Percentiles rank a stretch among this genome's conserved stretches.
Evolutionary conservation across 2,888 invertebrate species (phyloP).

Genomic region (Lasioglossum zephyrum): DNA sequence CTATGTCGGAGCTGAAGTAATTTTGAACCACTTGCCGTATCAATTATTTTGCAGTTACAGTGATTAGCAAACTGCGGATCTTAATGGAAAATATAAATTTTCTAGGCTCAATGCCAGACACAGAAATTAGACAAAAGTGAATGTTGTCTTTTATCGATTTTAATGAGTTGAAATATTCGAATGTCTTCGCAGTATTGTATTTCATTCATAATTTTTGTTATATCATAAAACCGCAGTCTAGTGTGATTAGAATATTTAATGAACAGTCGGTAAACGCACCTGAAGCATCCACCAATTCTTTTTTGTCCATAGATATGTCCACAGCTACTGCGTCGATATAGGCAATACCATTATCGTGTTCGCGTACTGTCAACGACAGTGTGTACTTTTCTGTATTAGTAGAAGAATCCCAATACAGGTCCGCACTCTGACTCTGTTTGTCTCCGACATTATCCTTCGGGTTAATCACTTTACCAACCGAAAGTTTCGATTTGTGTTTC

Average conservation of each 20-base stretch:
- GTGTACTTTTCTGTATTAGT: neutral
- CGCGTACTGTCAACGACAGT: neutral
- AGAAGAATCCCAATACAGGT: neutral
- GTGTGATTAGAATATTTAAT: neutral
- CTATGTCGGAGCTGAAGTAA: neutral
- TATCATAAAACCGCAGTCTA: neutral
- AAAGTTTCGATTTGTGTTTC: neutral
- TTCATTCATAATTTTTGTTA: neutral
- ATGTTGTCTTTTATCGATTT: too few relatives aligned
- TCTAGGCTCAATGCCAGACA: neutral
- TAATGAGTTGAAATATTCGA: neutral
- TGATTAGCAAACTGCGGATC: neutral
- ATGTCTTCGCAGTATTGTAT: neutral
- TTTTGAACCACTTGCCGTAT: neutral
- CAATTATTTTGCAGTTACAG: neutral
- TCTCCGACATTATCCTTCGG: neutral
- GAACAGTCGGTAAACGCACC: neutral
- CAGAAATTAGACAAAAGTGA: neutral
- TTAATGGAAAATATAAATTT: neutral
- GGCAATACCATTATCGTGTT: neutral
- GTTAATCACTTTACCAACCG: too few relatives aligned
- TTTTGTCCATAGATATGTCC: neutral
- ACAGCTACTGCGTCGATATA: neutral
- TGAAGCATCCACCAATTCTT: fast-evolving
- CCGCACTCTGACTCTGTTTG: neutral